These are phyloP conservation scores for Hydroisotoma schaefferi DNA, from an alignment of 2,888 invertebrate genomes.

Conservation along the genomic window DNA sequence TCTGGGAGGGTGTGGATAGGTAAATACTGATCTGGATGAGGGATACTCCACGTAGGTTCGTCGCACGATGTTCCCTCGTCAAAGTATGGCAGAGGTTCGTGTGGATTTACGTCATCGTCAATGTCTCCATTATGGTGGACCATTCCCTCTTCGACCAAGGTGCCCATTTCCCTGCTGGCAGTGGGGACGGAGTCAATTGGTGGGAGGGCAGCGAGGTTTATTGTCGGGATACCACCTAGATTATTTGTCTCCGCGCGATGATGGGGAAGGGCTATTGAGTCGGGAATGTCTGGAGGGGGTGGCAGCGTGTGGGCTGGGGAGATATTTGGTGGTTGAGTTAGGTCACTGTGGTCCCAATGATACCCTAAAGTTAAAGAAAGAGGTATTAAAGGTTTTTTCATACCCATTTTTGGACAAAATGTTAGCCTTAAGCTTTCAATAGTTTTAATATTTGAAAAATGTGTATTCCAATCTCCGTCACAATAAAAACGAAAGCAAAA, in stretches of 20 bases:
- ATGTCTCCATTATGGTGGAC: constrained; percentile 22
- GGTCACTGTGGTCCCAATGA: constrained; percentile 44
- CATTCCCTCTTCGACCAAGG: constrained; percentile 42
- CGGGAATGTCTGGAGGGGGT: constrained; percentile 46
- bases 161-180: constrained; percentile 33
- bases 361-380: constrained; percentile 27
- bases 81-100: constrained; percentile 26
- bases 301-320: constrained; percentile 45
- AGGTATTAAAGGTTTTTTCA: too few species aligned
- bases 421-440: too few species aligned
- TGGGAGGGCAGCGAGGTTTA: constrained; percentile 44
- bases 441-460: too few species aligned
- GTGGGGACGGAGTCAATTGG: constrained; percentile 35
- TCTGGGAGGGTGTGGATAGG: constrained; percentile 36
- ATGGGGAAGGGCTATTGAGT: constrained; percentile 25
- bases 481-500: too few species aligned
- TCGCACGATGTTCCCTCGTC: constrained; percentile 40
- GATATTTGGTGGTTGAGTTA: constrained; percentile 46
- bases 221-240: constrained; percentile 30
- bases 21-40: constrained; percentile 47
- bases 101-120: constrained; percentile 12
- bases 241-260: constrained; percentile 38
- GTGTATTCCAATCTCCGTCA: too few species aligned
- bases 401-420: too few species aligned
- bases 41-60: constrained; percentile 39